phyloP scores from a whole-genome alignment of 2,797 vertebrate species.

The Melanotaenia maccullochi region DNA sequence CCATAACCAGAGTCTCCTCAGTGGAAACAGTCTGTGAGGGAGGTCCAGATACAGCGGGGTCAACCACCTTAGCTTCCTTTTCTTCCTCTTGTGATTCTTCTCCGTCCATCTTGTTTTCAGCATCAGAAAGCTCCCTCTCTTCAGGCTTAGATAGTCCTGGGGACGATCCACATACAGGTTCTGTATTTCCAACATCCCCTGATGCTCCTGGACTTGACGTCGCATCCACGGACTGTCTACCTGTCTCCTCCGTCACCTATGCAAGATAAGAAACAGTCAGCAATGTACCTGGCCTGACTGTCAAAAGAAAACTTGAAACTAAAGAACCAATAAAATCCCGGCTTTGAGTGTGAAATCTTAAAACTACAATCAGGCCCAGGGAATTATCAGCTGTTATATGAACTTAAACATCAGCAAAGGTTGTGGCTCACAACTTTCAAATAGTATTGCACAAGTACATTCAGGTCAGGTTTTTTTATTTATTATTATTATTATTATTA shows the following conservation, averaged over 20 bases:
- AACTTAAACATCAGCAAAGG: too few species aligned
- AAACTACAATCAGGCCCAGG: too few species aligned
- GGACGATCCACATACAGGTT: neutral
- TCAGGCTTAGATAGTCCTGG: neutral
- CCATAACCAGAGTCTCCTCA: constrained; percentile 7
- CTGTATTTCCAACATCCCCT: constrained; percentile 7
- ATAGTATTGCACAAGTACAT: too few species aligned
- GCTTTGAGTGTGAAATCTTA: too few species aligned
- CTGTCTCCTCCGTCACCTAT: constrained; percentile 34
- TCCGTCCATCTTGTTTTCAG: constrained; percentile 9
- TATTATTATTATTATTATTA: too few species aligned
- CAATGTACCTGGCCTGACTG: too few species aligned
- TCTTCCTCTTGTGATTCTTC: constrained; percentile 12
- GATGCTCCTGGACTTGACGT: constrained; percentile 13
- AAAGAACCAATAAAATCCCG: neutral
- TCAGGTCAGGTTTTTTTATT: too few species aligned
- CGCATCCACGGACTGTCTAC: constrained; percentile 31
- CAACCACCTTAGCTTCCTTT: neutral
- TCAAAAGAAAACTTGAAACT: too few species aligned
- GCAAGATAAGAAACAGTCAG: neutral
- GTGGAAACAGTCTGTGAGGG: neutral
- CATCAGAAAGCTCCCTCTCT: constrained; percentile 1
- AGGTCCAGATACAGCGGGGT: neutral
- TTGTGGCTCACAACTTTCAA: too few species aligned
- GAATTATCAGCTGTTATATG: too few species aligned